phyloP scores from a whole-genome alignment of 2,113 vertebrate genomes.

The Burhinus bistriatus region DNA sequence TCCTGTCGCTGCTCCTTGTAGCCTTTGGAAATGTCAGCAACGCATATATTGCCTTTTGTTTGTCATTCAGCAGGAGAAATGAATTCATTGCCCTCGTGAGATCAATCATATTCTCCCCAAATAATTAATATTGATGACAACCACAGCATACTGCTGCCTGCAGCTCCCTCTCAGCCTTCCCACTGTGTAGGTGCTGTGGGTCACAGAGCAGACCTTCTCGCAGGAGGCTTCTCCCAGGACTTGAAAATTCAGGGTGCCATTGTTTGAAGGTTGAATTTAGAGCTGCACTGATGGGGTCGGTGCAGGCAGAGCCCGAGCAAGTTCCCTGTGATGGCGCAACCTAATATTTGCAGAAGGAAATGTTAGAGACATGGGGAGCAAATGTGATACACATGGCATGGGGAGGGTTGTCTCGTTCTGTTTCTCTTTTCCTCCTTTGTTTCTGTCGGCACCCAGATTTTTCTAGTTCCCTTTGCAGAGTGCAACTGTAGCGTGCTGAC shows the following conservation, averaged over 20 bases:
- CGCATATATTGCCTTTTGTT: conserved; percentile 27
- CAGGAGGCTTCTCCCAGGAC: background rate
- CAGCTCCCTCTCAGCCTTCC: background rate
- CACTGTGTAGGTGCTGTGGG: background rate
- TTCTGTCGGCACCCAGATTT: background rate
- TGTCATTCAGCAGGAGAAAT: conserved; percentile 25
- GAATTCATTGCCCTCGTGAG: conserved; percentile 36
- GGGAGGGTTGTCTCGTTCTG: background rate
- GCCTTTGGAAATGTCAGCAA: conserved; percentile 57
- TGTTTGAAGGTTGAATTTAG: background rate
- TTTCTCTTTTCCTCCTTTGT: background rate
- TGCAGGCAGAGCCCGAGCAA: background rate
- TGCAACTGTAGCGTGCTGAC: fast-evolving
- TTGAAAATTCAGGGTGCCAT: background rate
- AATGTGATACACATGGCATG: fast-evolving
- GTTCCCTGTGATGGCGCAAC: background rate
- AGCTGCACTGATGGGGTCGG: background rate
- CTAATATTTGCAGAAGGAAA: background rate
- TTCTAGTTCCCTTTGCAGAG: background rate
- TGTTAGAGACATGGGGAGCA: background rate
- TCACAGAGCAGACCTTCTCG: background rate
- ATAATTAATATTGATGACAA: conserved; percentile 57
- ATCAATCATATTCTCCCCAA: conserved; percentile 42
- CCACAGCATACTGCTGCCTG: background rate
- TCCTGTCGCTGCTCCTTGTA: background rate